Conservation (phyloP, 2,888 invertebrate species). For the Tipula confusa region DNA sequence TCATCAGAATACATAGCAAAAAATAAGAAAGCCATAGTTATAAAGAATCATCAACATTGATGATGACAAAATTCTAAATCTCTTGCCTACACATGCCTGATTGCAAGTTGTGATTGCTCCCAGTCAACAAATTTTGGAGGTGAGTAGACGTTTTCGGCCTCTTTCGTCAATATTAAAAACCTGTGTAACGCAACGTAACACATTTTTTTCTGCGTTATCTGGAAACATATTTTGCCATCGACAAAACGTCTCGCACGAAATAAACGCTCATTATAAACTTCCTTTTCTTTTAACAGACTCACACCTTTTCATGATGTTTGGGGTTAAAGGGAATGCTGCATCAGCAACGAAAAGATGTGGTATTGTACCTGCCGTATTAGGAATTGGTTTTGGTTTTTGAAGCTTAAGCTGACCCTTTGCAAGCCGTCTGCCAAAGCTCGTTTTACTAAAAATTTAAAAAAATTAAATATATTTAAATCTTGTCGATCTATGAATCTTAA, state of each 20-base stretch:
- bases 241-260: background rate
- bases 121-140: background rate
- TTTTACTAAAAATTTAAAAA: background rate
- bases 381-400: too few relatives aligned
- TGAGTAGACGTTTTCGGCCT: background rate
- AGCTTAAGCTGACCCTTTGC: too few relatives aligned
- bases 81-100: background rate
- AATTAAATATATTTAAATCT: background rate
- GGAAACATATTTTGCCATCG: background rate
- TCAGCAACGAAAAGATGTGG: too few relatives aligned
- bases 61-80: too few relatives aligned
- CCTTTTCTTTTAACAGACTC: background rate
- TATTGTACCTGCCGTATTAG: too few relatives aligned
- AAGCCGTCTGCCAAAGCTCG: too few relatives aligned
- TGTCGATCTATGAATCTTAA: background rate
- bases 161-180: background rate
- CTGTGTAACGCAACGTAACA: background rate
- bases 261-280: background rate
- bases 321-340: too few relatives aligned
- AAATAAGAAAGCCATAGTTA: too few relatives aligned
- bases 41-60: too few relatives aligned
- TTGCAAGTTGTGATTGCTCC: background rate
- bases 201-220: background rate
- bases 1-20: too few relatives aligned
- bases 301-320: background rate